These are phyloP conservation scores for Spodoptera frugiperda DNA, from an alignment of 1,140 invertebrate genomes.

Conservation along the genomic window DNA sequence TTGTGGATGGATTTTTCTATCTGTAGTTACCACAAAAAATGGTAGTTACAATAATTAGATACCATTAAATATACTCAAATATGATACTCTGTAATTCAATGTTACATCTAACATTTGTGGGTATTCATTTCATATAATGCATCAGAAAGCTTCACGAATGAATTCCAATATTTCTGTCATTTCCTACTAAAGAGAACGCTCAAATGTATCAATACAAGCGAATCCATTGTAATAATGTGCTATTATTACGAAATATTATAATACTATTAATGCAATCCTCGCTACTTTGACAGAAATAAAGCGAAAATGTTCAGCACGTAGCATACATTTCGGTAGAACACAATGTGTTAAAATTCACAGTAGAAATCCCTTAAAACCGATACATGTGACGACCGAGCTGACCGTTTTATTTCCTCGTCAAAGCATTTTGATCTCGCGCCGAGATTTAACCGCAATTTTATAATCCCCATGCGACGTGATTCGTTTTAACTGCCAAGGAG, in stretches of 20 bases:
- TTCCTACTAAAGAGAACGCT: neutral
- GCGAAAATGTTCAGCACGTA: neutral
- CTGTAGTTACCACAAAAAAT: no score
- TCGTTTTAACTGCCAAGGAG: constrained; percentile 73
- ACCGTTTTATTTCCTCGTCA: constrained; percentile 62
- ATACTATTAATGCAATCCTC: neutral
- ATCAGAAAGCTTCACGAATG: neutral
- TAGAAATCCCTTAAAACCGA: constrained; percentile 12
- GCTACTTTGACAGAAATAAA: neutral
- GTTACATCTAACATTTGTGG: no score
- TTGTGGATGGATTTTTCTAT: no score
- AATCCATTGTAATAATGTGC: neutral
- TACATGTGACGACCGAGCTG: constrained; percentile 54
- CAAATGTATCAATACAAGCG: neutral
- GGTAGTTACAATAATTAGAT: no score
- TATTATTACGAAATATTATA: neutral
- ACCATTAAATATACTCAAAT: no score
- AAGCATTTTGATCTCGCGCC: constrained; percentile 63
- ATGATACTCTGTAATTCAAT: no score
- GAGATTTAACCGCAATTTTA: constrained; percentile 69
- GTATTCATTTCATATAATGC: neutral
- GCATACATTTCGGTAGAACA: neutral
- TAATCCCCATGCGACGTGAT: constrained; percentile 69
- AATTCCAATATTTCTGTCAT: constrained; percentile 5
- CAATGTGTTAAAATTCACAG: constrained; percentile 30